phyloP scores from a whole-genome alignment of 2,113 vertebrate genomes.

The Chionodraco myersi region DNA sequence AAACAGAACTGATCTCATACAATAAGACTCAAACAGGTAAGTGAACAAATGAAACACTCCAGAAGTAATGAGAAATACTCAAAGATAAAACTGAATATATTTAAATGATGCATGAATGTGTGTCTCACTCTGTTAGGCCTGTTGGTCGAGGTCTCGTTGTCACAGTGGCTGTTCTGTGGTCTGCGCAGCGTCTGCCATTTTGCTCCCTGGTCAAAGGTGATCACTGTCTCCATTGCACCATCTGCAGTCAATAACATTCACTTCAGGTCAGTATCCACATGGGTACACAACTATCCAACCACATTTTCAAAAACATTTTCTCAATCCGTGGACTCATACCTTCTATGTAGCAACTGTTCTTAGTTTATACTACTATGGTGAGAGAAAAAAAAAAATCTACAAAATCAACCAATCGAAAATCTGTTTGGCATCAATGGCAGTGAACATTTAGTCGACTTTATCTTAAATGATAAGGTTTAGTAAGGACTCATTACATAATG shows the following conservation, averaged over 20 bases:
- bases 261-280: background rate
- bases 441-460: background rate
- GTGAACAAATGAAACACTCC: background rate
- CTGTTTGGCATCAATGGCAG: background rate
- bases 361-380: no score
- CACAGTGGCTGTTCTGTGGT: conserved; percentile 89
- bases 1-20: background rate
- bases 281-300: no score
- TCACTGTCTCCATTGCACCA: conserved; percentile 89
- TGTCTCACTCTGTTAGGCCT: conserved; percentile 73
- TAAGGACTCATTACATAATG: background rate
- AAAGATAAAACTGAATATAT: background rate
- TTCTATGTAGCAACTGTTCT: background rate
- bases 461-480: no score
- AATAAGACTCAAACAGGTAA: background rate
- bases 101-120: background rate
- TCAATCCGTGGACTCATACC: no score
- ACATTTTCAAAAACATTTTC: no score
- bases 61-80: background rate
- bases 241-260: conserved; percentile 73
- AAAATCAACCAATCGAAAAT: background rate
- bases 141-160: conserved; percentile 71
- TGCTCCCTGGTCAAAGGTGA: conserved; percentile 93
- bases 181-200: conserved; percentile 88
- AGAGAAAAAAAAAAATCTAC: background rate